Percentiles rank a stretch among this genome's conserved stretches.
Evolutionary conservation across 2,113 vertebrate species (phyloP).

Genomic region (Charina bottae): DNA sequence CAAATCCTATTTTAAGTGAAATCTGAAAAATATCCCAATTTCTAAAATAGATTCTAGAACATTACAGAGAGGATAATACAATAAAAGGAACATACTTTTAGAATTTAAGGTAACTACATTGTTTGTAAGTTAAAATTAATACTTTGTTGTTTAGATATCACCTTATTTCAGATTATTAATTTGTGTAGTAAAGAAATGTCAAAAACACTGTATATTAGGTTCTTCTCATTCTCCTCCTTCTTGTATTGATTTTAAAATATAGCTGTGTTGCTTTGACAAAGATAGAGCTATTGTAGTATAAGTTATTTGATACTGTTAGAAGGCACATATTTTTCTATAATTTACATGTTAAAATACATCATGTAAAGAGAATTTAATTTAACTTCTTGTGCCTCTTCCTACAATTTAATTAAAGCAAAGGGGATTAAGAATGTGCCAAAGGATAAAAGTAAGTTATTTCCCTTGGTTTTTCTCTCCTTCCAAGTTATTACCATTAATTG

Average conservation of each 20-base stretch:
- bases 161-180: constrained; percentile 30
- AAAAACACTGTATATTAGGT: constrained; percentile 51
- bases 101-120: neutral
- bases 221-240: neutral
- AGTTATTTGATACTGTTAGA: constrained; percentile 16
- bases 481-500: constrained; percentile 4
- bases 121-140: neutral
- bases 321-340: constrained; percentile 4
- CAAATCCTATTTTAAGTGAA: neutral
- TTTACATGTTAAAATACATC: constrained; percentile 26
- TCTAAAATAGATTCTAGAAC: neutral
- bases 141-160: neutral
- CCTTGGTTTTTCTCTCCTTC: constrained; percentile 12
- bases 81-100: neutral
- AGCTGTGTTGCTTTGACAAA: constrained; percentile 49
- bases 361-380: constrained; percentile 15
- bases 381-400: constrained; percentile 5
- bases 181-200: constrained; percentile 38
- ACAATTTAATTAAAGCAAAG: neutral
- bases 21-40: neutral
- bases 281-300: constrained; percentile 17
- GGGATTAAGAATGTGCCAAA: constrained; percentile 36
- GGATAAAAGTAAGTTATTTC: constrained; percentile 16
- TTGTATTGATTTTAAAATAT: constrained; percentile 45
- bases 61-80: neutral